Base-by-base conservation (phyloP, 2,888 invertebrate species). In the Helicoverpa assulta region DNA sequence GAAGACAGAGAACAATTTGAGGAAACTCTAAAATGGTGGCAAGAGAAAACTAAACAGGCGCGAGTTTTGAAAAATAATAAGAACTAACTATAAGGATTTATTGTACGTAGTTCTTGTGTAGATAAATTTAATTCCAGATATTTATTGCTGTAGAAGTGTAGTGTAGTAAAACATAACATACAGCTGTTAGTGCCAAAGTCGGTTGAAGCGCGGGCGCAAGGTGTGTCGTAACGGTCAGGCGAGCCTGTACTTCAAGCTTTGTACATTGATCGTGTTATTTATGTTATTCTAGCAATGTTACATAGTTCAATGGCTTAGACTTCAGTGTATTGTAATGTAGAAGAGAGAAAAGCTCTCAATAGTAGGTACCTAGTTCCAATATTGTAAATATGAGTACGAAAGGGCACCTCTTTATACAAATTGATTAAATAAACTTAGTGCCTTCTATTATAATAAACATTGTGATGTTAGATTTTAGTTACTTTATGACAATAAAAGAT, bases 21-120 rank as follows among this genome's bases (percentile, higher is more conserved):
- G 72, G 96, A 96, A 79, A 95, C 95, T 2, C 81, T 96, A 14
- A 96, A 95, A 80, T 96, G 96, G 96, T 96, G 96, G 96, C 95
- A 96, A 79, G 94, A 95, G 79, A 95, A 95, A 80, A 95, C 95
- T 3, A 91, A 91, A 80, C 92, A 91, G 86, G 88, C 89, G 18
- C 91, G 91, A 77, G 12, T 90, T 56, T 72, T 83, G 68, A 92
- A 90, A 80, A 85, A 63, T 64, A 87, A 73, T 57, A 81, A 76
- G 53, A 78, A 73, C 76, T 76, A 75, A 80, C 55, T 60, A 60
- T 61, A 77, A 82, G 52, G 54, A 67, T 69, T 65, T 64, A 66
- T 66, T 61, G 19, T 70, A 69, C 59, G 47, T 84, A 75, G 57
- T 70, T 56, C 47, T 54, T 64, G n/a, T 80, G 61, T 80, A 88